Evolutionary conservation across 2,888 invertebrate genomes (phyloP), one percentile per base, ranked within the genome.

Genomic region (Sarcophaga caerulescens): DNA sequence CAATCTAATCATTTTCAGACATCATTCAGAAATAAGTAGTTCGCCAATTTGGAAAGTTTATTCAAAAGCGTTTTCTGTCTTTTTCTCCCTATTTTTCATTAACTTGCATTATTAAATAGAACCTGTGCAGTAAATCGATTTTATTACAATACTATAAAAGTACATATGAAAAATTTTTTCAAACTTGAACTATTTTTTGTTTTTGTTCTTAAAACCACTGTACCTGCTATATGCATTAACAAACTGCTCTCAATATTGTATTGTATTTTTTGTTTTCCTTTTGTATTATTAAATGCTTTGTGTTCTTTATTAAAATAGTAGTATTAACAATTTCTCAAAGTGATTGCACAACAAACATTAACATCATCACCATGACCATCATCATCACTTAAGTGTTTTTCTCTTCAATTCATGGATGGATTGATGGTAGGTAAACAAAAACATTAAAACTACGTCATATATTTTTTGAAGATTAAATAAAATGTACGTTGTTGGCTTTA

Each of bases 271-370:
- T 35, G 35, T 35, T 35, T 35, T 65, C 66, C 19, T 25, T 57
- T 35, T 59, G 11, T 80, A 17, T 47, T 52, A 23, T 79, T 70
- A 79, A 52, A 71, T 71, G 4, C 52, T 70, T 71, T 12, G 19
- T 45, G n/a, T n/a, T 63, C 25, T 59, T 23, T 25, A 52, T 52
- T 17, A 17, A 14, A 80, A 73, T 66, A 60, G 2, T 12, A 17
- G 47, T 66, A 65, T 68, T 81, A 81, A 68, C 47, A 81, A 75
- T 62, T 75, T 12, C 21, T 68, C 60, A 68, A 57, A 73, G 14
- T 74, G 70, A 76, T 84, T 84, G 76, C 84, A 84, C 80, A 84
- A 81, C 76, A 81, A 74, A 60, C 52, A 69, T 62, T 10, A 47
- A 75, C 19, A 57, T 68, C 23, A 17, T 69, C 19, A 52, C 47